These are phyloP conservation scores for Pseudochaenichthys georgianus DNA, from an alignment of 2,797 vertebrate species.

Conservation along the genomic window DNA sequence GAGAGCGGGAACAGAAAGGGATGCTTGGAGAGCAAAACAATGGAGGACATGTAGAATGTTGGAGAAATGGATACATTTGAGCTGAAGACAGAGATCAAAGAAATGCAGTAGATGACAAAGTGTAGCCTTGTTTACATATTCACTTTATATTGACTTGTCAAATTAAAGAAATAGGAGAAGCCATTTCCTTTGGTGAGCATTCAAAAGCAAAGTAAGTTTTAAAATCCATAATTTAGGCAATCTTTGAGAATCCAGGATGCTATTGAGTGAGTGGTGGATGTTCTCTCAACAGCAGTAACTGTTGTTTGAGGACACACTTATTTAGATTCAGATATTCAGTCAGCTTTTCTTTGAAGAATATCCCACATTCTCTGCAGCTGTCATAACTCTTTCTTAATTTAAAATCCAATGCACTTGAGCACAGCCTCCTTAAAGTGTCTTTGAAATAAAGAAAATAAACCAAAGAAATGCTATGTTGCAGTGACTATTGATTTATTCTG, in stretches of 20 bases:
- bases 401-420: constrained; percentile 25
- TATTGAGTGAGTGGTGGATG: not conserved
- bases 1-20: constrained; percentile 44
- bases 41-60: constrained; percentile 10
- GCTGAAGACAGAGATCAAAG: constrained; percentile 8
- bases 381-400: constrained; percentile 20
- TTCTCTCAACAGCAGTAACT: constrained; percentile 1
- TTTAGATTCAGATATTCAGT: not conserved
- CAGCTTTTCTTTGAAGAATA: constrained; percentile 16
- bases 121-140: not conserved
- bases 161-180: not conserved
- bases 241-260: not conserved
- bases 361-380: constrained; percentile 1
- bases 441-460: constrained; percentile 8
- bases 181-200: not conserved
- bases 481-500: constrained; percentile 1
- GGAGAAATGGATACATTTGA: constrained; percentile 23
- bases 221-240: constrained; percentile 6
- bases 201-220: constrained; percentile 17
- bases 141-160: constrained; percentile 15
- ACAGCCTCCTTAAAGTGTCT: not conserved
- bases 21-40: constrained; percentile 23
- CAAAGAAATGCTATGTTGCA: not conserved
- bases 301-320: not conserved
- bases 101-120: not conserved